Evolutionary conservation across 2,888 invertebrate species (phyloP), one percentile per base, ranked within the genome.

Genomic region (Leucania comma): DNA sequence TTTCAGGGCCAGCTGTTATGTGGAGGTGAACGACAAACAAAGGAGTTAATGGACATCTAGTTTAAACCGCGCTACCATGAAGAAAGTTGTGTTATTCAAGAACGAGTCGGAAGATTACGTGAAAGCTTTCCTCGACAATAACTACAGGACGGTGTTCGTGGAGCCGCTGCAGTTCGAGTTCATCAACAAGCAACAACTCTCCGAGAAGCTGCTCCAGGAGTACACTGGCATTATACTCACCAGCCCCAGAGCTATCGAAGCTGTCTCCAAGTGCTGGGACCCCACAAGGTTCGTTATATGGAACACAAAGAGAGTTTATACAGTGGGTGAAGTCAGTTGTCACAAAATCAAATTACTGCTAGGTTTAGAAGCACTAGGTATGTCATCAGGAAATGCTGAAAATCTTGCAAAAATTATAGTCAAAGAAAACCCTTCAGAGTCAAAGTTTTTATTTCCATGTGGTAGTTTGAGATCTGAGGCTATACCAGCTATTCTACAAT

Each of bases 11-110:
- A 87, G 73, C 74, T 86, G 84, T 76, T 80, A 88, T 72, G 73
- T 74, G 69, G 61, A 74, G 56, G 51, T 68, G 38, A 75, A 46
- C 9, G 6, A 56, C 24, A 57, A 62, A 58, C 48, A 35, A 56
- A 70, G 32, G 60, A 64, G 66, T 72, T 72, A 29, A 66, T 63
- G 61, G 54, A 65, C 8, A 62, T 60, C 17, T 24, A 59, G 22
- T 64, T 29, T 56, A 57, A 62, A 59, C 46, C 22, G 56, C 24
- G n/a, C 58, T 66, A 83, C 81, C 75, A 95, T 95, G 95, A 93
- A 92, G 90, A 94, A 92, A 88, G 92, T 94, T 5, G 91, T 93
- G 59, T 83, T 95, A 70, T 95, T 95, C 81, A 95, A 93, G 85
- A 90, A 93, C 72, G 90, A 86, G 65, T 95, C 95, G 0, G 94